Conservation (phyloP, 2,797 vertebrate species). For the Zenarchopterus dispar region DNA sequence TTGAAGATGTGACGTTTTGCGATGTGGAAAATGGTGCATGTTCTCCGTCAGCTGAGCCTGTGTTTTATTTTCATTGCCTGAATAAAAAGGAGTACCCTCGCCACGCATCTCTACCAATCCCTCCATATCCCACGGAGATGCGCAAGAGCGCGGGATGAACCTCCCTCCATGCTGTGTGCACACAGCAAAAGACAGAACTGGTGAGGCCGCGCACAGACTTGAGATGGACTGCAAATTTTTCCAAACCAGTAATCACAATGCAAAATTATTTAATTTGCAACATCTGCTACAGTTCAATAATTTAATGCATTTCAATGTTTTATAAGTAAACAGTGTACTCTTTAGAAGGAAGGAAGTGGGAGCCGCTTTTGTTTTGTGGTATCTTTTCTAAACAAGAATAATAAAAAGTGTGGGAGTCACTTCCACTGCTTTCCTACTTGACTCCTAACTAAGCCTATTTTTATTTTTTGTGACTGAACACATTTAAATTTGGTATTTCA, state of each 20-base stretch:
- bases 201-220: constrained; percentile 67
- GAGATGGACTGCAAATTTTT: constrained; percentile 88
- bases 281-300: constrained; percentile 90
- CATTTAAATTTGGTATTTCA: constrained; percentile 1
- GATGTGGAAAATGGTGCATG: constrained; percentile 89
- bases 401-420: constrained; percentile 27
- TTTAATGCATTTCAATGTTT: constrained; percentile 90
- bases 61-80: constrained; percentile 83
- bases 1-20: constrained; percentile 88
- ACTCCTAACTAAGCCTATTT: constrained; percentile 12
- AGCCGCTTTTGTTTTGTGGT: constrained; percentile 53
- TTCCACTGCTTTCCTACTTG: constrained; percentile 50
- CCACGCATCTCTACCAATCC: constrained; percentile 87
- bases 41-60: constrained; percentile 76
- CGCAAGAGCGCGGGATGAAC: constrained; percentile 92
- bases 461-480: neutral
- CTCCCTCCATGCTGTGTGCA: constrained; percentile 90
- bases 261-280: constrained; percentile 85
- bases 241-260: constrained; percentile 64
- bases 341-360: constrained; percentile 54
- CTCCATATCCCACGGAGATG: constrained; percentile 87
- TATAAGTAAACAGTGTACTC: constrained; percentile 88
- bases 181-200: constrained; percentile 86
- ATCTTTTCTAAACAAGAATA: constrained; percentile 58
- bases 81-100: constrained; percentile 81